phyloP scores from a whole-genome alignment of 64 coral and sea anemone species.

The Anthopleura sola region DNA sequence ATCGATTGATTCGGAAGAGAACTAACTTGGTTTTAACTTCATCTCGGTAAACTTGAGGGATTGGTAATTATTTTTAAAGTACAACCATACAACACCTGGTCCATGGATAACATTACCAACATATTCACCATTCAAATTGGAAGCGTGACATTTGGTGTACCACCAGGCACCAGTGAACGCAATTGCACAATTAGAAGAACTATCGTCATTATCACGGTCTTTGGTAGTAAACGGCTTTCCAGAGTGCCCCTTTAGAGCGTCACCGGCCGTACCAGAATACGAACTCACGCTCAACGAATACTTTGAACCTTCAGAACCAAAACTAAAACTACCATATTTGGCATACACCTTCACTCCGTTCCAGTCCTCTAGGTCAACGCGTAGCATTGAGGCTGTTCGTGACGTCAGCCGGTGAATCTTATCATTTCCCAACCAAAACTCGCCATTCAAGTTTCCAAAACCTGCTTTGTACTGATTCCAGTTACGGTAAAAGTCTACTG shows the following conservation, averaged over 20 bases:
- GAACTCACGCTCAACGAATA: slow-evolving; percentile 25
- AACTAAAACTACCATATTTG: slow-evolving; percentile 8
- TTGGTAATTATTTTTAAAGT: background rate
- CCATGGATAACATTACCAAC: background rate
- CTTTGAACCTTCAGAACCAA: background rate
- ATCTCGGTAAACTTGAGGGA: slow-evolving; percentile 16
- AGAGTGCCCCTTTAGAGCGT: background rate
- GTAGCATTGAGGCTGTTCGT: background rate
- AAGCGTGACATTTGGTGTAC: background rate
- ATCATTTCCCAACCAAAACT: background rate
- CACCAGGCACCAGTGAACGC: slow-evolving; percentile 8
- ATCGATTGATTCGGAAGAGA: too few relatives aligned
- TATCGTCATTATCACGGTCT: slow-evolving; percentile 20
- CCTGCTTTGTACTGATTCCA: background rate
- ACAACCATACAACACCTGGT: background rate
- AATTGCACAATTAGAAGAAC: slow-evolving; percentile 7
- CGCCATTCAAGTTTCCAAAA: background rate
- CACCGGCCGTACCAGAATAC: slow-evolving; percentile 30
- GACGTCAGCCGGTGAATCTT: background rate
- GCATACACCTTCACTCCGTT: slow-evolving; percentile 6
- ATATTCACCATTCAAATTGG: slow-evolving; percentile 32
- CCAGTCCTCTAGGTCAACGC: background rate
- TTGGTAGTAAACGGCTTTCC: slow-evolving; percentile 27
- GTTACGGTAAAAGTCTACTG: background rate
- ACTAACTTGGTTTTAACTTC: background rate